Evolutionary conservation across 2,888 invertebrate species (phyloP).

Genomic region (Leistus spinibarbis): DNA sequence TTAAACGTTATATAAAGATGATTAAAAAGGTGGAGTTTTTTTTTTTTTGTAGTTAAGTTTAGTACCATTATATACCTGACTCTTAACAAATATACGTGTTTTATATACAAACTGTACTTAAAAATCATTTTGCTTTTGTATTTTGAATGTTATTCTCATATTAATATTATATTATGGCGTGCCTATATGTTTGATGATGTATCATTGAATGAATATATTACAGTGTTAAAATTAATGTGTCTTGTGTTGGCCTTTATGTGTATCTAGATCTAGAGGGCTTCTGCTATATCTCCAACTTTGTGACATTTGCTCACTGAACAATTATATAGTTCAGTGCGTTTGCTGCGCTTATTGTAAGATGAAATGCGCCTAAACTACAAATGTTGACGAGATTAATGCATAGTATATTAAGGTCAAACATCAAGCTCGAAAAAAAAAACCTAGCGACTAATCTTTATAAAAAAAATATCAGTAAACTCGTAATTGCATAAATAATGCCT

Average conservation of each 20-base stretch:
- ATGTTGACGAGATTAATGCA: no score
- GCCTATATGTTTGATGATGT: conserved; percentile 15
- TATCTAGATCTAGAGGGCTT: background rate
- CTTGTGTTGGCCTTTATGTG: conserved; percentile 1
- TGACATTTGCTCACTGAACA: no score
- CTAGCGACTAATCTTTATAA: no score
- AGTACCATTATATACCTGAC: background rate
- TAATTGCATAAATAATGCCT: no score
- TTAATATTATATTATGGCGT: background rate
- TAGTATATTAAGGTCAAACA: no score
- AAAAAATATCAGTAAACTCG: no score
- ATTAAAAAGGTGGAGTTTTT: background rate
- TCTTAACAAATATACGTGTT: background rate
- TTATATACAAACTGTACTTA: background rate
- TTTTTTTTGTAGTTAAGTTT: background rate
- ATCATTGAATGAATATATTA: conserved; percentile 35
- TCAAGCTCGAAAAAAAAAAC: no score
- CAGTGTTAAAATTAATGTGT: conserved; percentile 16
- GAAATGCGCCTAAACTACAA: no score
- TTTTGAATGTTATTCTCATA: background rate
- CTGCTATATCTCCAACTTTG: background rate
- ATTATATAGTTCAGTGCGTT: no score
- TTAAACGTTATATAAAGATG: background rate
- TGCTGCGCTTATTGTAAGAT: background rate
- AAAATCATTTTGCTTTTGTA: background rate